These are phyloP conservation scores for Pandemis corylana DNA, from an alignment of 2,888 invertebrate species.

Conservation along the genomic window DNA sequence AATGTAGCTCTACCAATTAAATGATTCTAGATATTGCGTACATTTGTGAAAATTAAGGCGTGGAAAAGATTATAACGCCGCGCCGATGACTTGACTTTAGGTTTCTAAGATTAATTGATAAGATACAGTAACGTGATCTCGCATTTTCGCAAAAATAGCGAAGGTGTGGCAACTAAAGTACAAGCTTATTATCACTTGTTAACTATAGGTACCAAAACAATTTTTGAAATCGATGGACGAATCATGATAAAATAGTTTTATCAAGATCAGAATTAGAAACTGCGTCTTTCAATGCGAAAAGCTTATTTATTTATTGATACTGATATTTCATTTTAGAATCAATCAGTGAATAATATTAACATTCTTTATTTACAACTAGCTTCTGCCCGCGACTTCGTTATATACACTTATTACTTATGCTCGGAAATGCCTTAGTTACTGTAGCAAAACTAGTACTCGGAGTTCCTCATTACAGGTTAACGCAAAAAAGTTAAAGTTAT, in stretches of 20 bases:
- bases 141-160: background rate
- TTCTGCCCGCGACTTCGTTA: no score
- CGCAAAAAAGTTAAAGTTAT: no score
- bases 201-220: background rate
- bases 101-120: background rate
- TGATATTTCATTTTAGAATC: no score
- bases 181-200: background rate
- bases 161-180: conserved; percentile 13
- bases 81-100: background rate
- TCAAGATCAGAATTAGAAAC: background rate
- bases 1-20: background rate
- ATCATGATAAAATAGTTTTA: background rate
- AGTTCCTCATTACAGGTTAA: no score
- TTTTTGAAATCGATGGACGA: background rate
- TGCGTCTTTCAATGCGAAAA: background rate
- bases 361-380: no score
- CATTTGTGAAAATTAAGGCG: background rate
- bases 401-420: no score
- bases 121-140: conserved; percentile 1
- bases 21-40: background rate
- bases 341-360: no score
- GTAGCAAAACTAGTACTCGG: no score
- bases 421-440: no score
- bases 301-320: no score
- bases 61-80: background rate